A percentile compares a stretch with the other conserved stretches of the same genome.
These are phyloP conservation scores for Phalloptychus januarius DNA, from an alignment of 2,797 vertebrate species.

Conservation along the genomic window DNA sequence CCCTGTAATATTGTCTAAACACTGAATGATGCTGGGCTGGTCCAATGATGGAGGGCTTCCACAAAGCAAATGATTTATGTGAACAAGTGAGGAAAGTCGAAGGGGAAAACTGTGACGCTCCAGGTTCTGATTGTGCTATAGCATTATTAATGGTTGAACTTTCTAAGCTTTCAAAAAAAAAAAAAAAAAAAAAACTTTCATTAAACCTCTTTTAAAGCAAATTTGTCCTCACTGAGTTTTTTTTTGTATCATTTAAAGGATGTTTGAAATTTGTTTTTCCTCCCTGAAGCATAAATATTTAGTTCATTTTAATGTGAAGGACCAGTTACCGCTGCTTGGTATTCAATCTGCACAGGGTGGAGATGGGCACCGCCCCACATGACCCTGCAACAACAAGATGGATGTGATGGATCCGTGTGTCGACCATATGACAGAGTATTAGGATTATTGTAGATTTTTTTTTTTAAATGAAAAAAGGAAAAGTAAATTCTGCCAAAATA, in stretches of 20 bases:
- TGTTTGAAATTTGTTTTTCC: background rate
- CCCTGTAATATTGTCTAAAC: conserved; percentile 17
- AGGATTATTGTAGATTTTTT: no score
- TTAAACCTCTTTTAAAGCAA: conserved; percentile 83
- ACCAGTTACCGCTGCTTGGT: background rate
- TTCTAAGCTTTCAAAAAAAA: conserved; percentile 79
- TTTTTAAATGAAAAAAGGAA: no score
- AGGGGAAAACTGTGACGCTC: conserved; percentile 54
- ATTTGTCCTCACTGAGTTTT: conserved; percentile 14
- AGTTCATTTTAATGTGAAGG: background rate
- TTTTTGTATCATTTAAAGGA: conserved; percentile 15
- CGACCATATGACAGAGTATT: no score
- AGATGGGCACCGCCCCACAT: no score
- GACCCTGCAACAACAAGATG: no score
- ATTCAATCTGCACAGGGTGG: no score
- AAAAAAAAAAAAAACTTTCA: conserved; percentile 68
- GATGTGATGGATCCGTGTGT: no score
- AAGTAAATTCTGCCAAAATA: no score
- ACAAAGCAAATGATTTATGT: conserved; percentile 61
- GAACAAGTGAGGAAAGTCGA: conserved; percentile 52
- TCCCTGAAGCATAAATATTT: background rate
- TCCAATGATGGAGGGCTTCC: conserved; percentile 18
- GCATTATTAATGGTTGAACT: conserved; percentile 78
- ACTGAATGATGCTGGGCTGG: conserved; percentile 26
- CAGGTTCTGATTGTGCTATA: conserved; percentile 79